Conservation (phyloP, 2,113 vertebrate genomes). For the Fukomys damarensis region DNA sequence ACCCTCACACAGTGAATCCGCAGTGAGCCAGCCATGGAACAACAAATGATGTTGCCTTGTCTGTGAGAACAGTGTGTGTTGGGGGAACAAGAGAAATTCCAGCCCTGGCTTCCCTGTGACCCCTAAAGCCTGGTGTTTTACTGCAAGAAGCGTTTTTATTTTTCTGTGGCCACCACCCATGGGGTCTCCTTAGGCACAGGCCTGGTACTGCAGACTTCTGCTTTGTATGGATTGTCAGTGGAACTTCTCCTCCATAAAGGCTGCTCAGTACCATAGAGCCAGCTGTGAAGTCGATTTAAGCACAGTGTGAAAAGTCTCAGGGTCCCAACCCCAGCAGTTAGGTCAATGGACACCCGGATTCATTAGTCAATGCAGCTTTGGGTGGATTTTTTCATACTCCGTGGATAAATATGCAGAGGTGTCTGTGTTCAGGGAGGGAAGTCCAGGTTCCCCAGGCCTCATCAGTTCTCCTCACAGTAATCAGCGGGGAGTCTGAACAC, state of each 20-base stretch:
- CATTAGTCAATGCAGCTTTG: not conserved
- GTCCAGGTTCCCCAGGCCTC: not conserved
- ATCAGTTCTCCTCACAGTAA: not conserved
- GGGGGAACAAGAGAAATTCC: not conserved
- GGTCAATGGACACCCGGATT: not conserved
- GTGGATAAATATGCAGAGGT: no score
- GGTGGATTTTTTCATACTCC: not conserved
- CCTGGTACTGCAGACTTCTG: not conserved
- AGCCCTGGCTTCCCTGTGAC: not conserved
- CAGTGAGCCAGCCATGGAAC: not conserved
- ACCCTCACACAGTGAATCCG: not conserved
- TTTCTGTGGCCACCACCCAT: not conserved
- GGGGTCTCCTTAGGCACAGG: not conserved
- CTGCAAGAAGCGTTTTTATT: not conserved
- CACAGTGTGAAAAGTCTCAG: conserved; percentile 11
- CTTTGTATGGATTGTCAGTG: conserved; percentile 27
- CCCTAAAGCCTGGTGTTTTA: not conserved
- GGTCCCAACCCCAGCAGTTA: not conserved
- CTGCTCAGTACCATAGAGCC: not conserved
- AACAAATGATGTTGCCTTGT: not conserved
- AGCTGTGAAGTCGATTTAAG: conserved; percentile 42
- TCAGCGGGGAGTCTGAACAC: not conserved
- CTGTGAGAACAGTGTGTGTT: not conserved
- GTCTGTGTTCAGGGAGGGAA: no score
- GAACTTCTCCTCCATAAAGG: not conserved